Evolutionary conservation across 1,140 invertebrate genomes (phyloP).

Genomic region (Macrotrachela quadricornifera): DNA sequence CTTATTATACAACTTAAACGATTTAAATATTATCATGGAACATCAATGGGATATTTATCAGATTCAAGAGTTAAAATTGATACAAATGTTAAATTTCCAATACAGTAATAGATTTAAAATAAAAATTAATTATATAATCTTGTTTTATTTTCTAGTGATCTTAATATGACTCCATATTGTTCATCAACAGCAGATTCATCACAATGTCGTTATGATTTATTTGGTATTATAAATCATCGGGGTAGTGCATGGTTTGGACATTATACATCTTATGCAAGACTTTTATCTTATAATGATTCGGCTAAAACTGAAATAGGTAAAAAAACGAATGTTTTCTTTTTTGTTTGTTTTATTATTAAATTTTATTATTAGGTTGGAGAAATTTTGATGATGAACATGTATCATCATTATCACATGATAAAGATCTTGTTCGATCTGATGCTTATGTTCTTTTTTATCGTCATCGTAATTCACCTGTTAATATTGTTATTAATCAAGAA

Average conservation of each 20-base stretch:
- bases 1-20: conserved; percentile 22
- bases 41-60: too few relatives aligned
- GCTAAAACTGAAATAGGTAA: neutral
- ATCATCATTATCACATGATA: neutral
- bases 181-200: neutral
- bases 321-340: too few relatives aligned
- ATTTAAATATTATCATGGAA: conserved; percentile 29
- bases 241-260: conserved; percentile 73
- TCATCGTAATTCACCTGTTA: too few relatives aligned
- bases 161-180: neutral
- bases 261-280: conserved; percentile 27
- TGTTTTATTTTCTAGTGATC: neutral
- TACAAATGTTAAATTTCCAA: neutral
- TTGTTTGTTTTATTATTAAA: too few relatives aligned
- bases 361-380: neutral
- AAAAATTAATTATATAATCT: neutral
- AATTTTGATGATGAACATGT: conserved; percentile 4
- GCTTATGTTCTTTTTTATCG: too few relatives aligned
- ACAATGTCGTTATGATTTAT: neutral
- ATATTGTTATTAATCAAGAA: too few relatives aligned
- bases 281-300: too few relatives aligned
- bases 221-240: conserved; percentile 46
- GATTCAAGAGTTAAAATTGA: neutral
- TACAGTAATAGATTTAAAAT: neutral
- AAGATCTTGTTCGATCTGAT: too few relatives aligned